Evolutionary conservation across 2,888 invertebrate species (phyloP).

Genomic region (Pseudococcus longispinus): DNA sequence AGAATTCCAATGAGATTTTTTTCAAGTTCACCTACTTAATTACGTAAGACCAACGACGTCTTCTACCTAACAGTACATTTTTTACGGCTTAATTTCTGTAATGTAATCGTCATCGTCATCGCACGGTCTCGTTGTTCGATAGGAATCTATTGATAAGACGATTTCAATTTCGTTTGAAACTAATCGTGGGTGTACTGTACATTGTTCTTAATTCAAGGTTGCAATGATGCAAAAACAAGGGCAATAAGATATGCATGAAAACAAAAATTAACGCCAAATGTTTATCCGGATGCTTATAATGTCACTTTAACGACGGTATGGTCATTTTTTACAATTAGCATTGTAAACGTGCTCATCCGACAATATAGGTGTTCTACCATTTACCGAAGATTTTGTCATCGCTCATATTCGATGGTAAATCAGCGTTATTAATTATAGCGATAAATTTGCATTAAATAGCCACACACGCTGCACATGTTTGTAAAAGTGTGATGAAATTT

Average conservation of each 20-base stretch:
- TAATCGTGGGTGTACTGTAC: conserved; percentile 3
- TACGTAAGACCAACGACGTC: conserved; percentile 8
- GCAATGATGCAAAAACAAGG: background rate
- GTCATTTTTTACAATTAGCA: background rate
- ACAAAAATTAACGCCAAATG: background rate
- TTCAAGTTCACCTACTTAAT: conserved; percentile 34
- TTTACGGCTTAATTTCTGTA: conserved; percentile 10
- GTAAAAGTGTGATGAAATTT: no score
- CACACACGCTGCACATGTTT: background rate
- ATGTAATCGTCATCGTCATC: background rate
- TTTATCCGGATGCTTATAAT: background rate
- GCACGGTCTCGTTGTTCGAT: background rate
- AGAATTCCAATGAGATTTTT: conserved; percentile 27
- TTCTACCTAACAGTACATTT: conserved; percentile 2
- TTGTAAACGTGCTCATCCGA: background rate
- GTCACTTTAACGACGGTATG: conserved; percentile 7
- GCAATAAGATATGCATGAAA: background rate
- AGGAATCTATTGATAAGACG: background rate
- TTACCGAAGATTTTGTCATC: background rate
- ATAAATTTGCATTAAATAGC: background rate
- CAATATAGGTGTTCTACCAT: background rate
- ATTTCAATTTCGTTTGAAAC: conserved; percentile 19
- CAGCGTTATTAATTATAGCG: background rate
- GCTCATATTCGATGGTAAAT: background rate
- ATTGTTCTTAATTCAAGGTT: conserved; percentile 15